Conservation (phyloP, 1,140 invertebrate species). For the Drosophila pectinifera region DNA sequence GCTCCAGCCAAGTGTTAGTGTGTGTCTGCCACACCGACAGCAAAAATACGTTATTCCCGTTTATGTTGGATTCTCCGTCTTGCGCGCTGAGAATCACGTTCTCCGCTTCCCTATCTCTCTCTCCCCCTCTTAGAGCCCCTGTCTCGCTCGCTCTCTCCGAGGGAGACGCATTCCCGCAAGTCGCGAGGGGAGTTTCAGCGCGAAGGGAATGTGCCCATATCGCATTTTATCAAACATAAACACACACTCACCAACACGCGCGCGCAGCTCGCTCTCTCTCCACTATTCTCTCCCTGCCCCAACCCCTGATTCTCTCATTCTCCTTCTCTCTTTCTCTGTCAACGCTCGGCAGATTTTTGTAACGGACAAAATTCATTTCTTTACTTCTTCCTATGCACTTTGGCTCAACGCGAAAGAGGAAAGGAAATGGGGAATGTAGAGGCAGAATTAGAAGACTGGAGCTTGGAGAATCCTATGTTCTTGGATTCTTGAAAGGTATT, state of each 20-base stretch:
- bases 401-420: constrained; percentile 8
- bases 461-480: background rate
- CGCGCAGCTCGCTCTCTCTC: constrained; percentile 21
- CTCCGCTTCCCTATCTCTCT: constrained; percentile 27
- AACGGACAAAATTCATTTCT: constrained; percentile 74
- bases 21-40: constrained; percentile 69
- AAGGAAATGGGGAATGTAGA: constrained; percentile 16
- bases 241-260: constrained; percentile 64
- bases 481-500: background rate
- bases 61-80: constrained; percentile 67
- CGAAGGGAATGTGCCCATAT: constrained; percentile 80
- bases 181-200: constrained; percentile 66
- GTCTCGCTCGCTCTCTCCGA: constrained; percentile 11
- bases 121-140: constrained; percentile 6
- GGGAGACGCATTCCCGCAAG: constrained; percentile 23
- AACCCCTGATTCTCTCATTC: constrained; percentile 29
- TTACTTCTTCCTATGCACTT: constrained; percentile 70
- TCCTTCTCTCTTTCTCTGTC: constrained; percentile 33
- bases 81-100: constrained; percentile 65
- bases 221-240: constrained; percentile 83
- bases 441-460: constrained; percentile 7
- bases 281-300: constrained; percentile 7
- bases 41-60: constrained; percentile 80
- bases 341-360: constrained; percentile 75
- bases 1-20: constrained; percentile 23